Evolutionary conservation across 2,888 invertebrate species (phyloP).

Genomic region (Noctua fimbriata): DNA sequence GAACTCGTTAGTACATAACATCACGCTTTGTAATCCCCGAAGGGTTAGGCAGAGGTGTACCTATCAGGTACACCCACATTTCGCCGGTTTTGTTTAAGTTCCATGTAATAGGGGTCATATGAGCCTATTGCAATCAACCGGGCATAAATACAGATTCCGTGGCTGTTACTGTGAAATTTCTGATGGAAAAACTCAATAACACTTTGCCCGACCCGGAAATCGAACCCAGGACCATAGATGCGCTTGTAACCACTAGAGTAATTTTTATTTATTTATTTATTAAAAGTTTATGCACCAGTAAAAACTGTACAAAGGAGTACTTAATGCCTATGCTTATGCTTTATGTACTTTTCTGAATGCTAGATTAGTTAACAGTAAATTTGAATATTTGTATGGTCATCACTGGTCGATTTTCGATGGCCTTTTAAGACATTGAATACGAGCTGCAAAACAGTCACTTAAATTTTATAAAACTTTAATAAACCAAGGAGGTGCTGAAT

Average conservation of each 20-base stretch:
- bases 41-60: not conserved
- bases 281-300: no score
- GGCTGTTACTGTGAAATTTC: not conserved
- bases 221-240: not conserved
- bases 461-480: not conserved
- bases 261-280: no score
- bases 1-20: not conserved
- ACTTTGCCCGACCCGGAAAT: not conserved
- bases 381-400: not conserved
- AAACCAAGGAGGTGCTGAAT: not conserved
- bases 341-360: not conserved
- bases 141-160: not conserved
- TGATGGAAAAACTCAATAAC: not conserved
- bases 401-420: not conserved
- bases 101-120: not conserved
- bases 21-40: not conserved
- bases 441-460: not conserved
- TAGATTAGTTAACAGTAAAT: not conserved
- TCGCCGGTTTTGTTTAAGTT: not conserved
- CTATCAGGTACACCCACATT: not conserved
- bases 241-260: not conserved
- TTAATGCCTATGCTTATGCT: no score
- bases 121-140: not conserved
- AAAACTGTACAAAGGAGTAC: no score
- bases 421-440: not conserved